A percentile compares a stretch with the other conserved stretches of the same genome.
These are phyloP conservation scores for Vulpes ferrilata DNA, from an alignment of 2,113 vertebrate species.

Conservation along the genomic window DNA sequence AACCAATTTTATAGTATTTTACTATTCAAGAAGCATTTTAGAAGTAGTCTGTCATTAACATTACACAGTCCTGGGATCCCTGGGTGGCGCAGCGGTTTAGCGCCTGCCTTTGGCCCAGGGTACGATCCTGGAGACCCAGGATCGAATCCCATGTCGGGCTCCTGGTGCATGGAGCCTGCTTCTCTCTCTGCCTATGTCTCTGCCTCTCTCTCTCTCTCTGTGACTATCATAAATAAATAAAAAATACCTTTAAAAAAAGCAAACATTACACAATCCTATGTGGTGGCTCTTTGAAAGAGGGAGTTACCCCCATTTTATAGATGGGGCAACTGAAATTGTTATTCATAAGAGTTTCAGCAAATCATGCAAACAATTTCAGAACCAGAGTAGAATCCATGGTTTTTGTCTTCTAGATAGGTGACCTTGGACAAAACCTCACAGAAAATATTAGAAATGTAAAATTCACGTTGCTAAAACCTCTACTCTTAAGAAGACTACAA, in stretches of 20 bases:
- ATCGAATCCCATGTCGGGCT: too few species aligned
- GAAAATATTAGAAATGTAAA: constrained; percentile 7
- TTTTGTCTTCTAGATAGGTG: background rate
- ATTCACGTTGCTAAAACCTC: background rate
- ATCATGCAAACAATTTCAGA: background rate
- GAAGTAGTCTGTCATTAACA: background rate
- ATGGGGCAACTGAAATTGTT: background rate
- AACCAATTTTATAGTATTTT: background rate
- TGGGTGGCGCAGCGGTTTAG: too few species aligned
- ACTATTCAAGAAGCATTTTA: constrained; percentile 10
- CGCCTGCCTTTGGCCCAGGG: too few species aligned
- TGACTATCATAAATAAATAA: too few species aligned
- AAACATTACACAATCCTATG: background rate
- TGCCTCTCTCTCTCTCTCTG: too few species aligned
- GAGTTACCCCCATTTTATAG: background rate
- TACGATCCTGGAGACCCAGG: too few species aligned
- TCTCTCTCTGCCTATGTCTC: too few species aligned
- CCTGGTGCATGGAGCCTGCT: too few species aligned
- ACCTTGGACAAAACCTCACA: background rate
- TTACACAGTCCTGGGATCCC: background rate
- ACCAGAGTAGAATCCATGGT: background rate
- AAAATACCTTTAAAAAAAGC: too few species aligned
- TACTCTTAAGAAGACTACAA: background rate
- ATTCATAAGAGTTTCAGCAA: background rate
- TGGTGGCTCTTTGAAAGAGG: background rate